Conservation (phyloP, 2,888 invertebrate genomes). For the Epicampocera succincta region DNA sequence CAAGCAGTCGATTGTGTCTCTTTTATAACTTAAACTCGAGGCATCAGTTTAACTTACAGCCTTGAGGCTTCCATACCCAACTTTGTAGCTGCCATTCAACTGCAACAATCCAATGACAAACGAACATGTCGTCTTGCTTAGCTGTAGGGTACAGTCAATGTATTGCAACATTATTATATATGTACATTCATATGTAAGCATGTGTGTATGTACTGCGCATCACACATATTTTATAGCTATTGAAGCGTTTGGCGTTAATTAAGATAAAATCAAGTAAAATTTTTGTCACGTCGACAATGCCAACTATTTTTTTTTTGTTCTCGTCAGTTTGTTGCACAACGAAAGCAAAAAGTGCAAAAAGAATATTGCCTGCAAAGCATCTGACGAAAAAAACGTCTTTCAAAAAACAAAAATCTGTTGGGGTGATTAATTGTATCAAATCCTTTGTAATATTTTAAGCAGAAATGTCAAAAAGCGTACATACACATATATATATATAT, state of each 20-base stretch:
- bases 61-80: too few species aligned
- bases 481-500: too few species aligned
- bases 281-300: conserved; percentile 78
- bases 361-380: conserved; percentile 32
- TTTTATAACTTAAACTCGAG: too few species aligned
- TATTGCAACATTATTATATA: conserved; percentile 62
- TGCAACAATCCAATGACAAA: neutral
- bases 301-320: conserved; percentile 54
- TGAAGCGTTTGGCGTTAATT: conserved; percentile 81
- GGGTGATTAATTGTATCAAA: conserved; percentile 69
- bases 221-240: conserved; percentile 80
- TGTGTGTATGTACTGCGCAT: too few species aligned
- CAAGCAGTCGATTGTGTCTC: too few species aligned
- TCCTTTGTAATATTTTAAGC: conserved; percentile 69
- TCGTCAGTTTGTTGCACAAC: conserved; percentile 18
- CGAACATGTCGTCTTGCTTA: neutral
- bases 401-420: conserved; percentile 47
- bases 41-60: too few species aligned
- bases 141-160: conserved; percentile 58
- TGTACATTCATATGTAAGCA: too few species aligned
- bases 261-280: conserved; percentile 80
- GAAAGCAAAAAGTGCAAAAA: conserved; percentile 22
- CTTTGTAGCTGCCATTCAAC: too few species aligned
- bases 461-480: conserved; percentile 15
- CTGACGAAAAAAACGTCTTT: conserved; percentile 48